Percentiles rank a stretch among this genome's conserved stretches.
Conservation (phyloP, 2,113 vertebrate genomes). For the Sisor rabdophorus region DNA sequence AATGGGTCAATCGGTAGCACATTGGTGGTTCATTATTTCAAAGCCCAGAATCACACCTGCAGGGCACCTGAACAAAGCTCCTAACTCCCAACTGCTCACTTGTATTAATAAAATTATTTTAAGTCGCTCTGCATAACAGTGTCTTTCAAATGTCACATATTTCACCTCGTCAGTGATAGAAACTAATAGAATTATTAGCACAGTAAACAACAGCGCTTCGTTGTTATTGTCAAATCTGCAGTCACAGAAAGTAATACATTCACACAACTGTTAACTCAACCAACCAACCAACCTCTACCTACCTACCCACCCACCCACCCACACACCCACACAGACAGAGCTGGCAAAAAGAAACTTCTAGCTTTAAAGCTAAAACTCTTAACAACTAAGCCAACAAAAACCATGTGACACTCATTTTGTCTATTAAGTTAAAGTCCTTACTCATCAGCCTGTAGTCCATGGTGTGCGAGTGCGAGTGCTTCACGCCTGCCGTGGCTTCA, state of each 20-base stretch:
- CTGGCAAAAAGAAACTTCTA: not conserved
- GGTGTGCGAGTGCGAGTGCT: slow-evolving; percentile 64
- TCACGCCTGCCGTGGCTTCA: slow-evolving; percentile 65
- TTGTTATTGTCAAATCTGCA: not conserved
- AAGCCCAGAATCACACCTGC: no score
- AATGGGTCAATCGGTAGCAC: no score
- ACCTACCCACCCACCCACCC: not conserved
- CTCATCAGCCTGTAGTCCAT: slow-evolving; percentile 68
- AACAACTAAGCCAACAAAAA: not conserved
- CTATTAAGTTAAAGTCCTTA: slow-evolving; percentile 56
- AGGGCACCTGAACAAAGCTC: no score
- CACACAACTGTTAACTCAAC: no score
- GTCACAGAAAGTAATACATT: not conserved
- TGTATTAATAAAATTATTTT: no score
- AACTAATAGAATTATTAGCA: no score
- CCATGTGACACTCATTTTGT: slow-evolving; percentile 18
- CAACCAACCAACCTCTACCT: not conserved
- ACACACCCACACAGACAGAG: not conserved
- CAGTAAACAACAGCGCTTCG: not conserved
- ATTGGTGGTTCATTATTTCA: no score
- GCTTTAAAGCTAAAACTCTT: not conserved
- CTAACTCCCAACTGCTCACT: no score
- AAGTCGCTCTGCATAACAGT: no score
- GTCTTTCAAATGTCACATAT: no score
- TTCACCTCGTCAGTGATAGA: no score